Base-by-base conservation (phyloP, 2,797 vertebrate species). In the Ptychadena robeensis region DNA sequence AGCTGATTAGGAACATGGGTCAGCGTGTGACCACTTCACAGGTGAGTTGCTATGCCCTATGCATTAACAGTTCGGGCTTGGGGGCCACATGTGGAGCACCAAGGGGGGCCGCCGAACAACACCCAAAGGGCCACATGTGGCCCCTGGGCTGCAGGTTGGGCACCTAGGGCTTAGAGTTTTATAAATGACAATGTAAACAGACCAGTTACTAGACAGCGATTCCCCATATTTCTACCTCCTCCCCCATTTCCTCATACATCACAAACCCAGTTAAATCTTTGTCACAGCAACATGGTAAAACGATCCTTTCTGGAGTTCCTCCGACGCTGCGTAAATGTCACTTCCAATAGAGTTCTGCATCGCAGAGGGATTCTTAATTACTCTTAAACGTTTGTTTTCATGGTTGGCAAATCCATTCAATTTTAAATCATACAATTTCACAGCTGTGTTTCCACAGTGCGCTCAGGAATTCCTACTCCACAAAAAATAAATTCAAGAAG, bases 331-430 rank as follows among this genome's bases (percentile, higher is more conserved):
- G 80, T 87, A 85, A 81, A 81, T 91, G 87, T 91, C 89, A 83
- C 78, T 87, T 90, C 88, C 82, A 90, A 85, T 86, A 88, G 82
- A 79, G 86, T 81, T 88, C 89, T 88, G 87, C 83, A 86, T 89
- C 89, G 83, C 89, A 86, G 91, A 83, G 82, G 84, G 90, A 85
- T 87, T 76, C 66, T 90, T 91, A 91, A 91, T 87, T 88, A 73
- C 4, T 67, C 86, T 89, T 90, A 86, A 86, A 88, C 38, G 87
- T 87, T 88, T 80, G 57, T 85, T 89, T 87, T 86, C 82, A 86
- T 82, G 82, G 77, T 81, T 90, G 88, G 82, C 75, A 91, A 88
- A 87, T 80, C 74, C 88, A 59, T 88, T 81, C 86, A 74, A 87
- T 90, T 91, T 85, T 86, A 79, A 87, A 89, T 83, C 75, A 73